These are phyloP conservation scores for Brachypteracias leptosomus DNA, from an alignment of 2,113 vertebrate genomes.

Conservation along the genomic window DNA sequence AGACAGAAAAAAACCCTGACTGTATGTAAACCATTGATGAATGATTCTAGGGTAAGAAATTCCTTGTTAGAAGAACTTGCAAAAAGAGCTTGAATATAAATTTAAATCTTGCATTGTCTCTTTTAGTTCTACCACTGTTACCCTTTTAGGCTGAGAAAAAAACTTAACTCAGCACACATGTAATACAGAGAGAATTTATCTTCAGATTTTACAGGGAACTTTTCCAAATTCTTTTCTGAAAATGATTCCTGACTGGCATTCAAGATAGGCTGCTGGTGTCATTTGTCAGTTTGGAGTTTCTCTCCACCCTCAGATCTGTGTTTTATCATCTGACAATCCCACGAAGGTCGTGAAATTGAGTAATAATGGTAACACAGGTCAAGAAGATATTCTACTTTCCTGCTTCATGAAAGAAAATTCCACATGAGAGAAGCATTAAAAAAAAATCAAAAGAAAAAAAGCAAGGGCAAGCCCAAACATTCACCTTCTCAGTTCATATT, in stretches of 20 bases:
- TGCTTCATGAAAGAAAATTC: not conserved
- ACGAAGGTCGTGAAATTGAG: constrained; percentile 34
- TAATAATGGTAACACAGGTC: constrained; percentile 43
- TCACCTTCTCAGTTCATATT: not conserved
- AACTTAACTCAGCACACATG: fast-evolving
- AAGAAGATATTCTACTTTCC: not conserved
- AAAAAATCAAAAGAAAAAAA: too few species aligned
- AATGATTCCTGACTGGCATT: not conserved
- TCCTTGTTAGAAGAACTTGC: not conserved
- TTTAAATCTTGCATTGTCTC: not conserved
- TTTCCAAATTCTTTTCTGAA: not conserved
- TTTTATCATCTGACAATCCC: constrained; percentile 42
- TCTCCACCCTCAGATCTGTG: constrained; percentile 5
- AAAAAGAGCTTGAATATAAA: not conserved
- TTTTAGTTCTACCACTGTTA: not conserved
- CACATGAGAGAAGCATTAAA: not conserved
- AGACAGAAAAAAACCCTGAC: not conserved
- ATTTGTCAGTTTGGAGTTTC: constrained; percentile 17
- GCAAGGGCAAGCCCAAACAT: not conserved
- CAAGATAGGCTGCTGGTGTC: not conserved
- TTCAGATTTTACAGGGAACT: not conserved
- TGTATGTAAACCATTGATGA: not conserved
- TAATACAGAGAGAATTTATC: not conserved
- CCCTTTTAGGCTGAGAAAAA: not conserved
- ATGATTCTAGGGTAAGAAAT: not conserved